Conservation (phyloP, 2,888 invertebrate genomes). For the Smittia sp. region DNA sequence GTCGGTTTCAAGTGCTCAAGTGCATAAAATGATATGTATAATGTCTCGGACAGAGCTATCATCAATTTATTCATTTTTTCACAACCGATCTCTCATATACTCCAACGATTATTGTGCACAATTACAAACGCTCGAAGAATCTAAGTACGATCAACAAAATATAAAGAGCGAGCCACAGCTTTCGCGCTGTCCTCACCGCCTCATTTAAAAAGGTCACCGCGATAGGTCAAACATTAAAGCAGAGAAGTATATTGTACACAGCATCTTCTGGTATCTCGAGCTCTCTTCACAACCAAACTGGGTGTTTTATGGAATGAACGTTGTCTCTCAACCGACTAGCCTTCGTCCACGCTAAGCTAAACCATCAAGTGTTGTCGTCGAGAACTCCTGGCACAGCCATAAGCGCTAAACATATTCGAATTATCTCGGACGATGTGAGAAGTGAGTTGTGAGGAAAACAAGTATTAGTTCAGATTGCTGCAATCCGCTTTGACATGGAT, state of each 20-base stretch:
- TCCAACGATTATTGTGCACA: not conserved
- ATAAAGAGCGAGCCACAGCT: not conserved
- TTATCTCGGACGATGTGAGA: conserved; percentile 24
- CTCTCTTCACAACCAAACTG: conserved; percentile 3
- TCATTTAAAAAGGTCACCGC: conserved; percentile 34
- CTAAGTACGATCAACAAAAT: not conserved
- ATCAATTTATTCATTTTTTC: not conserved
- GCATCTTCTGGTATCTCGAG: conserved; percentile 13
- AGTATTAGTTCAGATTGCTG: conserved; percentile 24
- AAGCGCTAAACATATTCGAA: conserved; percentile 8
- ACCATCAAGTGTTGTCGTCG: not conserved
- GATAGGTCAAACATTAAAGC: conserved; percentile 24
- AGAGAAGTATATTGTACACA: conserved; percentile 2
- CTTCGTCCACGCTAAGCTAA: no score
- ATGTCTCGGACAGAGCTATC: not conserved
- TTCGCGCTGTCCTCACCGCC: conserved; percentile 19
- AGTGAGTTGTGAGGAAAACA: conserved; percentile 13
- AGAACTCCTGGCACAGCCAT: not conserved
- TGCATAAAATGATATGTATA: conserved; percentile 12
- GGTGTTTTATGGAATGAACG: conserved; percentile 21
- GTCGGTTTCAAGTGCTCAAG: conserved; percentile 5
- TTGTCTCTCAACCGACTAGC: no score
- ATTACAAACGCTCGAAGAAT: not conserved
- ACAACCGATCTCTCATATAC: not conserved
- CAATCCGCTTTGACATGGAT: conserved; percentile 24